Conservation (phyloP, 2,888 invertebrate genomes). For the Rhamnusium bicolor region DNA sequence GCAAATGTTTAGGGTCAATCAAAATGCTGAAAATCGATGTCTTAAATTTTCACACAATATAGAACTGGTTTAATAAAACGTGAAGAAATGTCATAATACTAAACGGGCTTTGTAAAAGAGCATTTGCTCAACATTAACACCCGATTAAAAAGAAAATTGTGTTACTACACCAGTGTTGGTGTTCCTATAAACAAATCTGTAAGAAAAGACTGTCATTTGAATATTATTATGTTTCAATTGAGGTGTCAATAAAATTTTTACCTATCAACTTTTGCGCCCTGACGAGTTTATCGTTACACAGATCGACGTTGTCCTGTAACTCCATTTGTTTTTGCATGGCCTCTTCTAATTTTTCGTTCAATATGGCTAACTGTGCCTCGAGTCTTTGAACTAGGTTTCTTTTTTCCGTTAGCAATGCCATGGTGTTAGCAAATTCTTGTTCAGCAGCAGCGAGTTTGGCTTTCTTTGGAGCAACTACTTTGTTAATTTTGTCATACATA, state of each 20-base stretch:
- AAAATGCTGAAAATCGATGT: too few relatives aligned
- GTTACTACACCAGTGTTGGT: too few relatives aligned
- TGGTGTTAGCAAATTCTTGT: conserved; percentile 84
- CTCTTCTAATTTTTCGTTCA: conserved; percentile 80
- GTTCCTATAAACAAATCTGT: too few relatives aligned
- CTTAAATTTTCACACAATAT: too few relatives aligned
- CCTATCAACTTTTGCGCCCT: conserved; percentile 57
- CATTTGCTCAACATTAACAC: too few relatives aligned
- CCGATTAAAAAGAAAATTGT: too few relatives aligned
- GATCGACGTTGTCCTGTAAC: conserved; percentile 82
- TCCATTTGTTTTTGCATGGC: conserved; percentile 79
- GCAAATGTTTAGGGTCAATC: too few relatives aligned
- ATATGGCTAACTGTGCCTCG: conserved; percentile 82
- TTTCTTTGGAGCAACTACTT: conserved; percentile 89
- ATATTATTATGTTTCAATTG: too few relatives aligned
- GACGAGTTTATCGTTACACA: conserved; percentile 87
- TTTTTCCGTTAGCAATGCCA: conserved; percentile 89
- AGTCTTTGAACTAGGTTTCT: conserved; percentile 83
- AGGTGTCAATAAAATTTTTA: conserved; percentile 12
- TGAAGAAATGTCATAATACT: too few relatives aligned
- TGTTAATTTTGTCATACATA: conserved; percentile 88
- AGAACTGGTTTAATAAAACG: too few relatives aligned
- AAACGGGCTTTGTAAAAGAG: too few relatives aligned
- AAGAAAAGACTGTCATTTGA: too few relatives aligned
- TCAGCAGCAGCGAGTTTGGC: conserved; percentile 87